phyloP scores from a whole-genome alignment of 2,113 vertebrate genomes.

The Poeciliopsis turrubarensis region DNA sequence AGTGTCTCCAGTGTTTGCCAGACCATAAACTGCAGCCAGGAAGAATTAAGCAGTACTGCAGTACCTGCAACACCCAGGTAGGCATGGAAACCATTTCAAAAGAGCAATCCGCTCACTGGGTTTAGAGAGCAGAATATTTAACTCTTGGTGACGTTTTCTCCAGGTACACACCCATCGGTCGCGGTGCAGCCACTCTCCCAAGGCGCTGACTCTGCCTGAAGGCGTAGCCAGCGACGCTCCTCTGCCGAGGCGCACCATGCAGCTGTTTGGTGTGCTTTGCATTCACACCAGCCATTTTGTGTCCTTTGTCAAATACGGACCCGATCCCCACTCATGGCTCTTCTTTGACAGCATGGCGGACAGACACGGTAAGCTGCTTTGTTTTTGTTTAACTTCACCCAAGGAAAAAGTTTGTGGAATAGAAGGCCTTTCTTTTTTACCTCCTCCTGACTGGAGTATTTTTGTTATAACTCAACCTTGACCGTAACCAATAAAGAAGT shows the following conservation, averaged over 20 bases:
- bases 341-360: conserved; percentile 88
- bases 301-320: conserved; percentile 82
- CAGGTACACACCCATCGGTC: conserved; percentile 77
- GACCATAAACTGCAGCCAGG: conserved; percentile 80
- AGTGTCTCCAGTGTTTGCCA: conserved; percentile 79
- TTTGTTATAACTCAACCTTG: conserved; percentile 32
- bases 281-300: conserved; percentile 86
- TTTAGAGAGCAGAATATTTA: not conserved
- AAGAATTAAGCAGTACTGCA: conserved; percentile 79
- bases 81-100: not conserved
- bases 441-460: conserved; percentile 6
- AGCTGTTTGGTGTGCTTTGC: conserved; percentile 84
- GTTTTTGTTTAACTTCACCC: not conserved
- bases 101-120: no score
- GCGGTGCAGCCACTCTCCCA: conserved; percentile 65
- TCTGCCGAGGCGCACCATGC: conserved; percentile 61
- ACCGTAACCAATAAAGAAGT: conserved; percentile 40
- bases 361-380: conserved; percentile 65
- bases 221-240: conserved; percentile 15
- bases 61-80: conserved; percentile 79
- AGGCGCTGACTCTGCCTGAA: conserved; percentile 47
- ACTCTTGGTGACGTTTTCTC: not conserved
- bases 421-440: conserved; percentile 7
- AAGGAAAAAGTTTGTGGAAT: conserved; percentile 4
- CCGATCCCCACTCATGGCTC: conserved; percentile 77